A percentile compares a stretch with the other conserved stretches of the same genome.
Evolutionary conservation across 1,140 invertebrate species (phyloP).

Genomic region (Psilanteris sp.): DNA sequence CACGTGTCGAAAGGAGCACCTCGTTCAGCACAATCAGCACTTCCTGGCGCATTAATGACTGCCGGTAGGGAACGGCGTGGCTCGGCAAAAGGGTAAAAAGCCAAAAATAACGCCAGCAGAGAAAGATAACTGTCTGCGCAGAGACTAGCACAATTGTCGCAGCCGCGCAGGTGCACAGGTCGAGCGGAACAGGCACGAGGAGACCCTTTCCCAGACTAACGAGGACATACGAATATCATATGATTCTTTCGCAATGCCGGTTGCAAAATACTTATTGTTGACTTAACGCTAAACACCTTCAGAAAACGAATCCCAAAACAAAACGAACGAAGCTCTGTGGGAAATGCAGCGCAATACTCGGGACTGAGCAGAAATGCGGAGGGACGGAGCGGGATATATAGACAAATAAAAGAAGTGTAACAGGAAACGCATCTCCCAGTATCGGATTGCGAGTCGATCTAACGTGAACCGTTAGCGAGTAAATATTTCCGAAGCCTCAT

Average conservation of each 20-base stretch:
- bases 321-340: not conserved
- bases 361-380: no score
- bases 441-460: constrained; percentile 15
- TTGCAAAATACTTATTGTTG: constrained; percentile 33
- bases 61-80: no score
- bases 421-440: constrained; percentile 20
- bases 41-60: no score
- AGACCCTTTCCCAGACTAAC: constrained; percentile 51
- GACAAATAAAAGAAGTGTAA: constrained; percentile 8
- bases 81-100: no score
- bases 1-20: no score
- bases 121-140: constrained; percentile 3
- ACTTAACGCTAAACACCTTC: not conserved
- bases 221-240: constrained; percentile 28
- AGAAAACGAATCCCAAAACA: not conserved
- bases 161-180: constrained; percentile 44
- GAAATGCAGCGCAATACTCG: no score
- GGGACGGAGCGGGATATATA: not conserved
- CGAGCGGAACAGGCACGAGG: constrained; percentile 45
- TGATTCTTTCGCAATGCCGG: constrained; percentile 20
- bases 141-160: constrained; percentile 22
- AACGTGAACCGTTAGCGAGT: constrained; percentile 10
- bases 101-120: no score
- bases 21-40: no score
- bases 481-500: constrained; percentile 10